These are phyloP conservation scores for Alcedo atthis DNA, from an alignment of 2,797 vertebrate species.

Conservation along the genomic window DNA sequence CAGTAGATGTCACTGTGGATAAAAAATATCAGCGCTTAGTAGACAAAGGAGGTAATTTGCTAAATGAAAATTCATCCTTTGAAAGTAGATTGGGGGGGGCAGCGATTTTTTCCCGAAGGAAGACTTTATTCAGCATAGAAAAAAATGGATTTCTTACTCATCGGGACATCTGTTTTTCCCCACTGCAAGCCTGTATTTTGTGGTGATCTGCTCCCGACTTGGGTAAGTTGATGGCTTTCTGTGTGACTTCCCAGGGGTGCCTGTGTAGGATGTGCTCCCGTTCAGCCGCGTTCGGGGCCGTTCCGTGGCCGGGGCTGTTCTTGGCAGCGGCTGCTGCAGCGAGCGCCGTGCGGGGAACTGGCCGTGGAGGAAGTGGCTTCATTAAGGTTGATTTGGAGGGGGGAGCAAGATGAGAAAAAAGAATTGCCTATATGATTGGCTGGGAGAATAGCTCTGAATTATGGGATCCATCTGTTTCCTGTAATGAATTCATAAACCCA, in stretches of 20 bases:
- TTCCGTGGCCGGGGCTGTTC: too few species aligned
- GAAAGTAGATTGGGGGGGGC: constrained; percentile 19
- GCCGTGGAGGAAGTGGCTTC: constrained; percentile 68
- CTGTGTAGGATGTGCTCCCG: not conserved
- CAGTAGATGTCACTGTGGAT: constrained; percentile 78
- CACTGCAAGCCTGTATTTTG: not conserved
- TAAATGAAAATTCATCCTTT: constrained; percentile 65
- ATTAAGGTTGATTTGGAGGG: constrained; percentile 52
- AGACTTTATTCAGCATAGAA: not conserved
- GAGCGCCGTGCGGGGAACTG: not conserved
- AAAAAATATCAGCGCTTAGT: constrained; percentile 40
- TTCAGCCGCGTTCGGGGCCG: not conserved
- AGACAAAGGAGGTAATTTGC: constrained; percentile 72
- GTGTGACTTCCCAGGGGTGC: not conserved
- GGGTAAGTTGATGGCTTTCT: constrained; percentile 56
- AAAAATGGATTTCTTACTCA: not conserved
- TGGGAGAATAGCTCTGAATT: constrained; percentile 76
- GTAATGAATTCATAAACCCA: constrained; percentile 80
- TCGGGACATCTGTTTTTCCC: not conserved
- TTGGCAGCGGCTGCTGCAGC: too few species aligned
- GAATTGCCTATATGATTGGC: constrained; percentile 67
- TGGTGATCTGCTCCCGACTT: not conserved
- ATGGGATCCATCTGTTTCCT: constrained; percentile 80
- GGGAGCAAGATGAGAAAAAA: constrained; percentile 20
- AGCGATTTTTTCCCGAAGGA: not conserved